Conservation (phyloP, 1,140 invertebrate species). For the Drosophila melanogaster region DNA sequence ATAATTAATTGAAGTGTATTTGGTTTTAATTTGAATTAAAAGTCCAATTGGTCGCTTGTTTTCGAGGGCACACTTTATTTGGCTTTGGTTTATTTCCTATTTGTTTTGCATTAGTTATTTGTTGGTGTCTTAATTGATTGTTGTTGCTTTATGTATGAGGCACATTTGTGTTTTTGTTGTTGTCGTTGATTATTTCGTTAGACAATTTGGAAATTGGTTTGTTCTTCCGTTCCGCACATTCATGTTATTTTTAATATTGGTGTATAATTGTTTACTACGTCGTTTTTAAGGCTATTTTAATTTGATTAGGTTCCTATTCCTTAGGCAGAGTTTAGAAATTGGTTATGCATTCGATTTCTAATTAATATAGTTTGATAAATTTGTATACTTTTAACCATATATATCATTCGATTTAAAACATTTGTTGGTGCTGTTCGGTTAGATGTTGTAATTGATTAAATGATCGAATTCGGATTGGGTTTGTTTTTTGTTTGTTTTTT, state of each 20-base stretch:
- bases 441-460: conserved; percentile 11
- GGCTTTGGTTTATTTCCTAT: conserved; percentile 18
- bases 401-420: conserved; percentile 21
- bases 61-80: neutral
- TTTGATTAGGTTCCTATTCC: conserved; percentile 26
- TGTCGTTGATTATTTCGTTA: conserved; percentile 16
- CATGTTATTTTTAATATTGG: neutral
- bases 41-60: conserved; percentile 1
- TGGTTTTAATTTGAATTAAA: neutral
- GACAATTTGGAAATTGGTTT: neutral
- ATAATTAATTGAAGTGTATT: conserved; percentile 39
- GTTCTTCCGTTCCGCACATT: neutral
- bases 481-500: neutral
- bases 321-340: conserved; percentile 41
- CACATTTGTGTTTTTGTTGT: conserved; percentile 38
- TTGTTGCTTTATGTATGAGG: conserved; percentile 34
- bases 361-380: conserved; percentile 16
- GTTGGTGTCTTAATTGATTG: conserved; percentile 48
- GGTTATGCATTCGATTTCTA: conserved; percentile 4
- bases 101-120: conserved; percentile 5
- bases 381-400: conserved; percentile 5
- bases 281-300: conserved; percentile 39
- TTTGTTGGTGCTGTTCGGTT: conserved; percentile 28
- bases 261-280: conserved; percentile 34
- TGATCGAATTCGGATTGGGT: neutral